Percentiles rank a stretch among this genome's conserved stretches.
Evolutionary conservation across 2,888 invertebrate species (phyloP).

Genomic region (Chesias legatella): DNA sequence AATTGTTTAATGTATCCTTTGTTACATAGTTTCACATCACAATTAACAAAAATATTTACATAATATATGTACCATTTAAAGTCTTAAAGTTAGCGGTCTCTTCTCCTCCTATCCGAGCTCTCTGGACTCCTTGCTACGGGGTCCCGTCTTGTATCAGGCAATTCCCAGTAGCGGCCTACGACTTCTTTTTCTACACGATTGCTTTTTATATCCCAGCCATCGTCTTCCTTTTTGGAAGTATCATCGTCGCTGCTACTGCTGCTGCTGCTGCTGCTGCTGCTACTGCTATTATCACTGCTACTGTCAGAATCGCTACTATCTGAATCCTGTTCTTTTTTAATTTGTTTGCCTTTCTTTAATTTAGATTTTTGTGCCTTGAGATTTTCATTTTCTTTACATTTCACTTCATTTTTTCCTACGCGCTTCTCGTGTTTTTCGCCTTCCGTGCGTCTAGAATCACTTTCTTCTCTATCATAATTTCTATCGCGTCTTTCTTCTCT

Average conservation of each 20-base stretch:
- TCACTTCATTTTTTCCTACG: conserved; percentile 15
- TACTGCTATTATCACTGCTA: conserved; percentile 19
- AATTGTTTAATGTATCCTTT: conserved; percentile 1
- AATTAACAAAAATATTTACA: conserved; percentile 13
- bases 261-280: conserved; percentile 19
- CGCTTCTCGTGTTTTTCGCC: conserved; percentile 9
- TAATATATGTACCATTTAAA: not conserved
- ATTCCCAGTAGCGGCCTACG: conserved; percentile 42
- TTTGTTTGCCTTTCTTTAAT: conserved; percentile 1
- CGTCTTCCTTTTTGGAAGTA: conserved; percentile 22
- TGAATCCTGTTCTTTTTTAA: conserved; percentile 12
- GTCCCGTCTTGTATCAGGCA: conserved; percentile 27
- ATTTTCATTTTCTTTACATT: conserved; percentile 4
- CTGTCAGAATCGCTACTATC: conserved; percentile 18
- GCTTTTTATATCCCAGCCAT: conserved; percentile 43
- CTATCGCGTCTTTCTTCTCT: conserved; percentile 23
- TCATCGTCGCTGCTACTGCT: conserved; percentile 13
- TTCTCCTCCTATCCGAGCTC: conserved; percentile 13
- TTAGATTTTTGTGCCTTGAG: not conserved
- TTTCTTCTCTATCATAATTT: conserved; percentile 14
- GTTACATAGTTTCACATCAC: conserved; percentile 19
- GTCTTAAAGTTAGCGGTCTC: conserved; percentile 17
- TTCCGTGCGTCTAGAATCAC: conserved; percentile 6
- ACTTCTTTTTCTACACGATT: conserved; percentile 28
- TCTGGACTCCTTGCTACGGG: conserved; percentile 21